Conservation (phyloP, 2,888 invertebrate species). For the Selenia dentaria region DNA sequence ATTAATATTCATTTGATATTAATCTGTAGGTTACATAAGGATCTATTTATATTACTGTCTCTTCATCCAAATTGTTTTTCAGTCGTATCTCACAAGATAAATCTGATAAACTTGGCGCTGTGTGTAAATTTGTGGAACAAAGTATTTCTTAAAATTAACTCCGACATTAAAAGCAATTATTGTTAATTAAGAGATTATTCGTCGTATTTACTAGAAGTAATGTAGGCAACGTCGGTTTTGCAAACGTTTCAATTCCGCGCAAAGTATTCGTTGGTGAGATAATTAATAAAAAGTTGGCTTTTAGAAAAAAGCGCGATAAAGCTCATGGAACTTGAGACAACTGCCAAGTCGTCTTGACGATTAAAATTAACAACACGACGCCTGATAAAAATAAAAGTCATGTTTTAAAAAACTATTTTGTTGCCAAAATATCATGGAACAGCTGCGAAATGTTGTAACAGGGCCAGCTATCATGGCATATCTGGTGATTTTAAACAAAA, state of each 20-base stretch:
- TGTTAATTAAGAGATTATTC: conserved; percentile 10
- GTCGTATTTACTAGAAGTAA: conserved; percentile 7
- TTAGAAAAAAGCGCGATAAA: conserved; percentile 67
- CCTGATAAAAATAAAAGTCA: conserved; percentile 67
- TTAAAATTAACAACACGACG: conserved; percentile 72
- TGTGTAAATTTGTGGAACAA: neutral
- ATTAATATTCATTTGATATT: neutral
- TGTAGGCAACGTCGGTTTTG: conserved; percentile 6
- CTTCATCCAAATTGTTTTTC: conserved; percentile 6
- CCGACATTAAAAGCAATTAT: neutral
- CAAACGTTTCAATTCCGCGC: conserved; percentile 11
- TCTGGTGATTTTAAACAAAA: conserved; percentile 32
- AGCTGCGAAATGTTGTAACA: conserved; percentile 61
- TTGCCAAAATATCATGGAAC: conserved; percentile 73
- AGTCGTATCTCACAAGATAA: conserved; percentile 1
- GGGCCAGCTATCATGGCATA: conserved; percentile 38
- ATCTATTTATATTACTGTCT: conserved; percentile 1
- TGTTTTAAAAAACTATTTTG: conserved; percentile 70
- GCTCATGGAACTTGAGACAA: conserved; percentile 69
- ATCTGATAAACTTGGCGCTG: conserved; percentile 2
- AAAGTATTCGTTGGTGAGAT: conserved; percentile 45
- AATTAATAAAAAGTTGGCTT: conserved; percentile 72
- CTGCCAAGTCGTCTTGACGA: conserved; percentile 79
- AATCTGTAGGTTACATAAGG: neutral
- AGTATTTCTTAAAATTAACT: neutral